Evolutionary conservation across 1,140 invertebrate genomes (phyloP).

Genomic region (Caenorhabditis latens): DNA sequence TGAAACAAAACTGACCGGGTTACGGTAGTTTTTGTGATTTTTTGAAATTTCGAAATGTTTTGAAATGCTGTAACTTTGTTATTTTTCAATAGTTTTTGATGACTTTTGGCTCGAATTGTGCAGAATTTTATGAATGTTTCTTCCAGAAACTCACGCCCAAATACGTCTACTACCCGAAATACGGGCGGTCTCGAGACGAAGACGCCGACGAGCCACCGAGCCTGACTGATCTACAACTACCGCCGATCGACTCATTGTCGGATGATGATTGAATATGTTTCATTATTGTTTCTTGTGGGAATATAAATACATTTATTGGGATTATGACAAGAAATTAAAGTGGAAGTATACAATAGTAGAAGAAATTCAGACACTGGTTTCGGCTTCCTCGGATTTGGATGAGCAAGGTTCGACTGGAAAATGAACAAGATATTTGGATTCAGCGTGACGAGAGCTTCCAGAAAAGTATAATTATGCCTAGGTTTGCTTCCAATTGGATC

Average conservation of each 20-base stretch:
- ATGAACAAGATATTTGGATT: no score
- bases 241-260: constrained; percentile 27
- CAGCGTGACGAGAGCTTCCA: no score
- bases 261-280: background rate
- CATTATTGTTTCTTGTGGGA: background rate
- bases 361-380: no score
- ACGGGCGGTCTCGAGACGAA: constrained; percentile 6
- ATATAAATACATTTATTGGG: background rate
- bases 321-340: no score
- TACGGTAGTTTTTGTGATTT: background rate
- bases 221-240: constrained; percentile 17
- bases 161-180: constrained; percentile 45
- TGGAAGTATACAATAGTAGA: no score
- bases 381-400: no score
- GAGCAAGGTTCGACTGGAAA: no score
- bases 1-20: background rate
- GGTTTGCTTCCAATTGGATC: no score
- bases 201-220: constrained; percentile 19
- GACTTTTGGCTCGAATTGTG: no score
- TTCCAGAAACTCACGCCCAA: constrained; percentile 35
- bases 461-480: no score
- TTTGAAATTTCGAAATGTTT: background rate
- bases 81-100: background rate
- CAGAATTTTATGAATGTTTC: no score
- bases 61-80: background rate